A percentile compares a stretch with the other conserved stretches of the same genome.
phyloP scores from a whole-genome alignment of 2,888 invertebrate genomes.

The Craniophora ligustri region DNA sequence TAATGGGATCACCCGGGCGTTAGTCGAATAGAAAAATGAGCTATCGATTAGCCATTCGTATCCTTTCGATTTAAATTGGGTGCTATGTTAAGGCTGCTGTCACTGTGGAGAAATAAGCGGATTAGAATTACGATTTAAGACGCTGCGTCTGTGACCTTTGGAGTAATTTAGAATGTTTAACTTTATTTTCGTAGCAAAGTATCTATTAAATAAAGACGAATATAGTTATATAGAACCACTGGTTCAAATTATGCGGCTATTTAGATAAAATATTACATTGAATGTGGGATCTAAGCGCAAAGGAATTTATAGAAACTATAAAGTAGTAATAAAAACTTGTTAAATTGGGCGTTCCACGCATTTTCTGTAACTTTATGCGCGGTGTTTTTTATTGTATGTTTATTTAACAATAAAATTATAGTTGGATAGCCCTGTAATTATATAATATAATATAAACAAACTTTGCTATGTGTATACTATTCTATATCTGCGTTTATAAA shows the following conservation, averaged over 20 bases:
- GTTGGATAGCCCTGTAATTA: neutral
- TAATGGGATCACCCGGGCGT: constrained; percentile 79
- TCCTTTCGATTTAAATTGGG: constrained; percentile 56
- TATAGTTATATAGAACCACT: neutral
- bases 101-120: constrained; percentile 1
- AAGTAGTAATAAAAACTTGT: neutral
- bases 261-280: neutral
- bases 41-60: constrained; percentile 47
- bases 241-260: constrained; percentile 1
- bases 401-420: neutral
- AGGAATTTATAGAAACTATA: constrained; percentile 1
- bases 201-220: neutral
- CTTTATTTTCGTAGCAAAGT: neutral
- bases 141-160: neutral
- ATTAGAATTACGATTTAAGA: constrained; percentile 2
- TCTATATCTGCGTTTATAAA: too few species aligned
- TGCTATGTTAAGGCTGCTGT: constrained; percentile 23
- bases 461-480: too few species aligned
- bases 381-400: neutral
- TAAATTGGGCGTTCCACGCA: neutral
- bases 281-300: neutral
- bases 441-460: neutral
- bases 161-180: too few species aligned
- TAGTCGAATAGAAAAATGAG: constrained; percentile 58
- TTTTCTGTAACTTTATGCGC: neutral